phyloP scores from a whole-genome alignment of 2,113 vertebrate genomes.

The Tragulus kanchil region DNA sequence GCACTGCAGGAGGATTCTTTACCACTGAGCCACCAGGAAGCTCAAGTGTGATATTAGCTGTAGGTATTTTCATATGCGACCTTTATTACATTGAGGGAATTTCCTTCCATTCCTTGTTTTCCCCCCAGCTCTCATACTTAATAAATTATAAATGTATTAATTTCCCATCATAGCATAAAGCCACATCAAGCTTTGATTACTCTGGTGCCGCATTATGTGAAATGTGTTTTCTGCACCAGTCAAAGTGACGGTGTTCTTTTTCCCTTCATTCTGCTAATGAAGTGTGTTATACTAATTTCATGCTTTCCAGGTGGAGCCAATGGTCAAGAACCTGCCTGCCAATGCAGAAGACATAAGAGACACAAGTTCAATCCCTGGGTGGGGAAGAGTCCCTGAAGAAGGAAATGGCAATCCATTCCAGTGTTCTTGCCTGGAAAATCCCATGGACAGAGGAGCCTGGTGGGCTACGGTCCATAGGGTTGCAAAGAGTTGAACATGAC shows the following conservation, averaged over 20 bases:
- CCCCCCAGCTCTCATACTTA: neutral
- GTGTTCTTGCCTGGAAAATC: too few species aligned
- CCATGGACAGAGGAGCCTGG: too few species aligned
- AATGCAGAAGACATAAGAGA: neutral
- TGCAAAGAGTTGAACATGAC: too few species aligned
- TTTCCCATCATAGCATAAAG: neutral
- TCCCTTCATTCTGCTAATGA: too few species aligned
- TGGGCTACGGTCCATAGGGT: too few species aligned
- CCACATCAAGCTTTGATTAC: neutral
- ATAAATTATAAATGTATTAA: neutral
- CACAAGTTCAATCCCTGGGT: neutral
- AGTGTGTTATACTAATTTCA: neutral
- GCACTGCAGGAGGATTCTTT: too few species aligned
- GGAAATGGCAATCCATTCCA: too few species aligned
- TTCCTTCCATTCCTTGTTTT: neutral
- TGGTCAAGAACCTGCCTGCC: neutral
- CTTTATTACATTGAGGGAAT: neutral
- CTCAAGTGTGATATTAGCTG: neutral
- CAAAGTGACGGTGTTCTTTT: neutral
- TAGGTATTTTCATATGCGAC: neutral
- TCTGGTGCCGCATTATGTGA: neutral
- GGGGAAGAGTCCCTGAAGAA: too few species aligned
- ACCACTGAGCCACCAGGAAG: too few species aligned
- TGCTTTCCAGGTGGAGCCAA: neutral
- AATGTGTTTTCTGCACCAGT: neutral